Percentiles rank a stretch among this genome's conserved stretches.
phyloP scores from a whole-genome alignment of 2,113 vertebrate species.

The Arothron firmamentum region DNA sequence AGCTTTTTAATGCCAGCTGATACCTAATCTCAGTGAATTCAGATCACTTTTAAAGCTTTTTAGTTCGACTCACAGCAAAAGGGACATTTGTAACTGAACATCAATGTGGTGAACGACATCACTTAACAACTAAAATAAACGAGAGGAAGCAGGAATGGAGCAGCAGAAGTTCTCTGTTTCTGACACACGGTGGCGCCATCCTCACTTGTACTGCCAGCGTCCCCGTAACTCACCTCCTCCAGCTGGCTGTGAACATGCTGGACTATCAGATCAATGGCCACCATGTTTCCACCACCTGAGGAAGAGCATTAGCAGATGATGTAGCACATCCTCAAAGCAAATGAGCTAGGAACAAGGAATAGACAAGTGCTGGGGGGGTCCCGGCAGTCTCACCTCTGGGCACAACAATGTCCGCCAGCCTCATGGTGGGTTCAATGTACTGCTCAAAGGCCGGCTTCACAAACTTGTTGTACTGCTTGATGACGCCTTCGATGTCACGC shows the following conservation, averaged over 20 bases:
- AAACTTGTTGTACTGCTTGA: slow-evolving; percentile 98
- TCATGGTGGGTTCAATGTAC: slow-evolving; percentile 97
- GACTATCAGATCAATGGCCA: slow-evolving; percentile 95
- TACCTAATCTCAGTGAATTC: too few species aligned
- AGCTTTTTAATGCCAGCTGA: too few species aligned
- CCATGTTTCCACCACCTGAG: slow-evolving; percentile 91
- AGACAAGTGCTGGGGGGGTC: neutral
- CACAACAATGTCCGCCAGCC: slow-evolving; percentile 93
- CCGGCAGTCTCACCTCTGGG: slow-evolving; percentile 79
- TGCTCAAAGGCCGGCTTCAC: slow-evolving; percentile 97
- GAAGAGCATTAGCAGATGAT: neutral
- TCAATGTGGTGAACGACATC: too few species aligned
- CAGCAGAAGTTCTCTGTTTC: neutral
- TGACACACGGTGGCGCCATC: slow-evolving; percentile 55
- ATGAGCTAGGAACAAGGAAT: too few species aligned
- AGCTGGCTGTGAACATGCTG: slow-evolving; percentile 98
- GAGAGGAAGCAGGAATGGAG: too few species aligned
- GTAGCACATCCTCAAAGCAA: too few species aligned
- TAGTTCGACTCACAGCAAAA: too few species aligned
- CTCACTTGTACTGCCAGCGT: slow-evolving; percentile 2
- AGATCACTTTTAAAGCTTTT: too few species aligned
- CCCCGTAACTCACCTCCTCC: slow-evolving; percentile 83
- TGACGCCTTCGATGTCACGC: slow-evolving; percentile 90
- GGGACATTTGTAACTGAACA: too few species aligned
- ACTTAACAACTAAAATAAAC: too few species aligned